These are phyloP conservation scores for Trachymyrmex cornetzi DNA, from an alignment of 1,140 invertebrate species.

Conservation along the genomic window DNA sequence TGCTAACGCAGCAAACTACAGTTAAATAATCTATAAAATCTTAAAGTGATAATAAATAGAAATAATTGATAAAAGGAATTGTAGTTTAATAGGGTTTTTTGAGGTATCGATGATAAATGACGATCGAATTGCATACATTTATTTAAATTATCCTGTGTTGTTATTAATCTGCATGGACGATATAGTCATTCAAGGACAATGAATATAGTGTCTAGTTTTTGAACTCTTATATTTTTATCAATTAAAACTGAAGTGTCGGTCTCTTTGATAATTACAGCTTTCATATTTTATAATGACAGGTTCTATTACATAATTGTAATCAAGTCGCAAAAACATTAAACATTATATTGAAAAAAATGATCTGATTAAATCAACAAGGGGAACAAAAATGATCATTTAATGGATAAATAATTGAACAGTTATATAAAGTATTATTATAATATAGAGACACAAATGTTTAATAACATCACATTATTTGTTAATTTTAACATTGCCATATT, in stretches of 20 bases:
- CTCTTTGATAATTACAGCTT: conserved; percentile 10
- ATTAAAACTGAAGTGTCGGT: background rate
- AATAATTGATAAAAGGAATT: background rate
- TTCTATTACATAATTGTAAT: conserved; percentile 5
- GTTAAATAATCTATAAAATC: background rate
- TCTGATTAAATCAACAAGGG: no score
- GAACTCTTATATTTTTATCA: conserved; percentile 4
- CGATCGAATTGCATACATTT: background rate
- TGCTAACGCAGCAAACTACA: background rate
- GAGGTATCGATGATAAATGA: background rate
- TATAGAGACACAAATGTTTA: background rate
- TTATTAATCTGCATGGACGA: background rate
- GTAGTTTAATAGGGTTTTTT: background rate
- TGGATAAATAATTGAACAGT: no score
- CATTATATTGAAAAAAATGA: no score
- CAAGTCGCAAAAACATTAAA: background rate
- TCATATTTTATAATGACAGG: background rate
- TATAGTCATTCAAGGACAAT: background rate
- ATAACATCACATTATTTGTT: background rate
- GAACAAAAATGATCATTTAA: no score
- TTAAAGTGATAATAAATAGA: background rate
- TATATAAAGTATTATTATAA: no score
- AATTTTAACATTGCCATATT: background rate
- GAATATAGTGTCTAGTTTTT: conserved; percentile 1
- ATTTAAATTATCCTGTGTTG: conserved; percentile 31